Base-by-base conservation (phyloP, 2,888 invertebrate genomes). In the Agrotis ipsilon region DNA sequence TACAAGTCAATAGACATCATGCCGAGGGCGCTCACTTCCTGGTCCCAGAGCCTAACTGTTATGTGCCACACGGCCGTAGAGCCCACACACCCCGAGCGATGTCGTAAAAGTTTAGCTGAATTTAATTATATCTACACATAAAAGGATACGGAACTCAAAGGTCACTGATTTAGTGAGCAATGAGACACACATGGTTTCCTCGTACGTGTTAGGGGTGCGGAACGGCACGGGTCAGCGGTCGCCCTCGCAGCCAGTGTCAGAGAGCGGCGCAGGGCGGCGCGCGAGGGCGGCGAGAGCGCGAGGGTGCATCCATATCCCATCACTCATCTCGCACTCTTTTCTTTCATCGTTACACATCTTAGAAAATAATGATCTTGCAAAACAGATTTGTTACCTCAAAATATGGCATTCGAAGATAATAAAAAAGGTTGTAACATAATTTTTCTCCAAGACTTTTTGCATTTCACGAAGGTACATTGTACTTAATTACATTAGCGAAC, bases 1-100 rank as follows among this genome's bases (percentile, higher is more conserved):
- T 91, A 91, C 92, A 87, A 92, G 89, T 92, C 92, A 93, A 94
- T 93, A 92, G 92, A 93, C 93, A 94, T 92, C 90, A 92, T 88
- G 86, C 89, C 87, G 88, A 85, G 81, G 85, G 85, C 90, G 85
- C 88, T 91, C 86, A 90, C 92, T 95, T 94, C 94, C 94, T 92
- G 91, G 88, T 92, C 86, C 84, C 73, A 84, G 87, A 90, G 90
- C 88, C 88, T 89, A 90, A 79, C 83, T 75, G 81, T 82, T 79
- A 70, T 81, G 90, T 88, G 80, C 87, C 85, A 85, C 82, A 82
- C 87, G 85, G 75, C 83, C 85, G 88, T 86, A 82, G 79, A 81
- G 81, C 83, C 81, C 84, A 76, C 76, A 79, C 77, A 72, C 75
- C 79, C 80, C 70, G 67, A 49, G 61, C 72, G 70, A 80, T 85